A percentile compares a stretch with the other conserved stretches of the same genome.
Evolutionary conservation across 2,113 vertebrate genomes (phyloP).

Genomic region (Peucedramus taeniatus): DNA sequence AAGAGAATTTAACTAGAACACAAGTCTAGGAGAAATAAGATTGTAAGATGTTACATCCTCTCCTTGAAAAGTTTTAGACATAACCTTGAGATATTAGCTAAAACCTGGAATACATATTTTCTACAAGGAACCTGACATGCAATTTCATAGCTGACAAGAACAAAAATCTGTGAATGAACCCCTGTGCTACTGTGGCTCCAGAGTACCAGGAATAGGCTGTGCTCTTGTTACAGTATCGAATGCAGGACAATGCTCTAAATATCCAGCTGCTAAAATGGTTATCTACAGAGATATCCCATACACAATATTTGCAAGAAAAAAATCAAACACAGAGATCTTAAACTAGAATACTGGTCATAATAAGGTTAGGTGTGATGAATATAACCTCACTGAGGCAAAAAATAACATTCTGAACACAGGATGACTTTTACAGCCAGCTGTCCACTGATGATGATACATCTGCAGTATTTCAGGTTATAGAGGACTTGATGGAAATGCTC

Average conservation of each 20-base stretch:
- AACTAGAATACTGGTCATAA: background rate
- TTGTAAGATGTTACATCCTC: background rate
- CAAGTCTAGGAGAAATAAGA: background rate
- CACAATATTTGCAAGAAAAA: background rate
- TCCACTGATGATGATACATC: background rate
- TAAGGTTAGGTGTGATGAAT: background rate
- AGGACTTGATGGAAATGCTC: background rate
- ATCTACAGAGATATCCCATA: background rate
- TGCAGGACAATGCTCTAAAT: background rate
- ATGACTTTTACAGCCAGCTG: background rate
- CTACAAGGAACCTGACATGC: background rate
- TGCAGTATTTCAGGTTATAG: background rate
- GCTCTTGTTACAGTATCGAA: fast-evolving
- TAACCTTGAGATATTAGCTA: background rate
- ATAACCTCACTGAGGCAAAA: background rate
- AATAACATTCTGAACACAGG: background rate
- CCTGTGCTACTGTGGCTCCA: background rate
- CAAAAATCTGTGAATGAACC: background rate
- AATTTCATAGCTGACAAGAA: background rate
- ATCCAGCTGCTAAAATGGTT: background rate
- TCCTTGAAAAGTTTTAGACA: background rate
- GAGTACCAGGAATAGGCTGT: background rate
- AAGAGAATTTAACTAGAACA: background rate
- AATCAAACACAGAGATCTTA: background rate
- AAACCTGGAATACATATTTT: background rate